A percentile compares a stretch with the other conserved stretches of the same genome.
These are phyloP conservation scores for Cetoscarus ocellatus DNA, from an alignment of 2,797 vertebrate species.

Conservation along the genomic window DNA sequence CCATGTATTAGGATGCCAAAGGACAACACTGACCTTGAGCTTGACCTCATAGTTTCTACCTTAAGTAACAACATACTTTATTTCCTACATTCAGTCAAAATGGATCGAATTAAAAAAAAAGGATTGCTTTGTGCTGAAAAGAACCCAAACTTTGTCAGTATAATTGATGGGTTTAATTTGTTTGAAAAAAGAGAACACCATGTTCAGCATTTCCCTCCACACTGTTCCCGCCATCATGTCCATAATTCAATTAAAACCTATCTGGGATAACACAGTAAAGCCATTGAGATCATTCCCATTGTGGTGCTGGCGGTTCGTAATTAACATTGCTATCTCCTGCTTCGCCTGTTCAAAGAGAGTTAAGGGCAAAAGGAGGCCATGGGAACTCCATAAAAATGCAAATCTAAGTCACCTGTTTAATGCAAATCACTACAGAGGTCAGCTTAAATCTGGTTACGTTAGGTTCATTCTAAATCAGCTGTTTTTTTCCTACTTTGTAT, in stretches of 20 bases:
- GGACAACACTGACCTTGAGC: constrained; percentile 21
- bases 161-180: constrained; percentile 38
- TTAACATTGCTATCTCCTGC: constrained; percentile 77
- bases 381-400: constrained; percentile 81
- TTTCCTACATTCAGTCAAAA: constrained; percentile 3
- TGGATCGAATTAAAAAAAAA: neutral
- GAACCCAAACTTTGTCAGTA: constrained; percentile 4
- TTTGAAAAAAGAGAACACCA: constrained; percentile 8
- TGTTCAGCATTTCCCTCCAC: constrained; percentile 45
- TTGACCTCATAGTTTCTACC: neutral
- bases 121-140: constrained; percentile 18
- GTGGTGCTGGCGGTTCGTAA: constrained; percentile 69
- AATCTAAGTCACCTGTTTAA: constrained; percentile 75
- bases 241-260: constrained; percentile 79
- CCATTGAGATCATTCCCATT: constrained; percentile 74
- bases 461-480: constrained; percentile 28
- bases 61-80: neutral
- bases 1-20: neutral
- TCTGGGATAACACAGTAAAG: constrained; percentile 66
- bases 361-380: constrained; percentile 74
- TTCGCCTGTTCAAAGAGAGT: constrained; percentile 64
- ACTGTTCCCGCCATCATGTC: constrained; percentile 21
- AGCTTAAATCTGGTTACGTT: constrained; percentile 54
- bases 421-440: constrained; percentile 65
- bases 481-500: constrained; percentile 1